Evolutionary conservation across 1,140 invertebrate species (phyloP), one percentile per base, ranked within the genome.

Genomic region (Dreissena polymorpha): DNA sequence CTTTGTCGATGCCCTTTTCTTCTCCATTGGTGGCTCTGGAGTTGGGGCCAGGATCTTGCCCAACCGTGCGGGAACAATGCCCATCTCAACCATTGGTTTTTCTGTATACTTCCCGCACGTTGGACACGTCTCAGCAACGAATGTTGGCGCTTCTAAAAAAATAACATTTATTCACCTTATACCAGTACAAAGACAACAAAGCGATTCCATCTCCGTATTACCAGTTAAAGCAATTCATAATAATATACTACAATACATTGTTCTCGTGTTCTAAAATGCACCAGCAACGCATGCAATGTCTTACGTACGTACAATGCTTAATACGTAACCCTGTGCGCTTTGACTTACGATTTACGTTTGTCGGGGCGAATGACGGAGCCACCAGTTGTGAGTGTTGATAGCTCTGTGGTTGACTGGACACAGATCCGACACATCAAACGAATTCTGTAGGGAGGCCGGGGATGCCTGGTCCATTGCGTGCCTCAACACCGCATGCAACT

Each of bases 401-500:
- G 69, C 69, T 12, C 50, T 6, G 16, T 10, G 29, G 39, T 71
- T 71, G 49, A 71, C 18, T 16, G 69, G 69, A 14, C 49, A 49
- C 49, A 71, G 25, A n/a, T 27, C 69, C 10, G 69, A 39, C 10
- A n/a, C 69, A 39, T 5, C 16, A 49, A 71, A 71, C 12, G 39
- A 10, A 16, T 14, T 12, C 39, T 49, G 23, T 16, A 71, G 5
- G n/a, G 69, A 71, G 14, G 25, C 25, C 49, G 69, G 69, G 14
- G 69, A 39, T 16, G 69, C 39, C 49, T 71, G 69, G 23, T 71
- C 69, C 10, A 71, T 49, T 14, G 69, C 25, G 21, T 71, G 39
- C 21, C 39, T 29, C 21, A 71, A 71, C 14, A 71, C 69, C 16
- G 49, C 69, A n/a, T 10, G 69, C 3, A 71, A 71, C 8, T 49